Evolutionary conservation across 1,140 invertebrate genomes (phyloP), one percentile per base, ranked within the genome.

Genomic region (Bombus cullumanus): DNA sequence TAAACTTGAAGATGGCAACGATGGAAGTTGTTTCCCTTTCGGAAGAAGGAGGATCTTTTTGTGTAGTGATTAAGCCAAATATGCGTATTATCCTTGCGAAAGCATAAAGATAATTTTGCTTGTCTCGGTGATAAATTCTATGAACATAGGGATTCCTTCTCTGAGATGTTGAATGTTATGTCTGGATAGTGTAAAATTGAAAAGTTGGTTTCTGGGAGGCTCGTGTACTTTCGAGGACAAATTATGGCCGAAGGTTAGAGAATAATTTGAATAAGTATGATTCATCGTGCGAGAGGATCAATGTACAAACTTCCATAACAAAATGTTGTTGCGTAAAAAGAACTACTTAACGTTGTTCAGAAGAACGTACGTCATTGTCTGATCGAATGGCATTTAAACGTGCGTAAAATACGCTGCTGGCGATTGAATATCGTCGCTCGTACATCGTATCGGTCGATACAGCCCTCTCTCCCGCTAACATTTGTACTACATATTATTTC

Each of bases 401-500:
- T 28, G 59, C 74, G 59, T 18, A 69, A 83, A 83, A 57, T 77
- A 0, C 13, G 13, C 69, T 25, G 68, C 34, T 34, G 39, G 62
- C 66, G 53, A 66, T 83, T 47, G 59, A 71, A 79, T 79, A 43
- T 34, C 28, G 57, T 37, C 28, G 68, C 15, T 81, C 39, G 53
- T 57, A 53, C 37, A 80, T 28, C 5, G 15, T 28, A 72, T 72
- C 31, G 37, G 1, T 74, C 81, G 41, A 83, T 43, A 76, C 81
- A 66, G 39, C n/a, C n/a, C 5, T 18, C 37, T 18, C n/a, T 8
- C 34, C 34, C 13, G 13, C 34, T 13, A 72, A 59, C 53, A 37
- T 79, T 79, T 84, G 83, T 84, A 79, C 66, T 80, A 79, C 68
- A 47, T 79, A 84, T 84, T 84, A 84, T 84, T 84, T 79, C 75